A percentile compares a stretch with the other conserved stretches of the same genome.
Evolutionary conservation across 2,113 vertebrate species (phyloP).

Genomic region (Himantopus leucocephalus): DNA sequence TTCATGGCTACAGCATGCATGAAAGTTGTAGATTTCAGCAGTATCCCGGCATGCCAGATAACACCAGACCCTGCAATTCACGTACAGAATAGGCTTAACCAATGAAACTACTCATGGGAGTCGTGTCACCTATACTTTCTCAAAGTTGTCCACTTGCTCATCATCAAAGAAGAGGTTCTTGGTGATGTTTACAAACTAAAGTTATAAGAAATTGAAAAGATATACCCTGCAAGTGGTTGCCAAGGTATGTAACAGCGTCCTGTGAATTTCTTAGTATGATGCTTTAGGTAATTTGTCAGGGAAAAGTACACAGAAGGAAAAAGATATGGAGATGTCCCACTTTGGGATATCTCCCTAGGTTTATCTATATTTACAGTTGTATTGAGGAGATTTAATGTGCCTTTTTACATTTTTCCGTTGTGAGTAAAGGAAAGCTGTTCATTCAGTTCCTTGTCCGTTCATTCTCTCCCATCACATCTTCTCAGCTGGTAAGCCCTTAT

Average conservation of each 20-base stretch:
- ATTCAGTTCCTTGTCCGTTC: background rate
- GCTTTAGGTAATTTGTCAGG: background rate
- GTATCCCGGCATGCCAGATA: accelerated
- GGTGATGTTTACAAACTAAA: background rate
- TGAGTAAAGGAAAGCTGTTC: background rate
- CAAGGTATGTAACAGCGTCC: background rate
- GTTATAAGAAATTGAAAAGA: background rate
- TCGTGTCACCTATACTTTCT: background rate
- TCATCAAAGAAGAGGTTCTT: background rate
- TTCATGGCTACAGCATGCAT: accelerated
- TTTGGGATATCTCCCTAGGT: background rate
- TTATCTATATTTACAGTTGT: background rate
- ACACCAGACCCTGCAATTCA: background rate
- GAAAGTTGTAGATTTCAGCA: background rate
- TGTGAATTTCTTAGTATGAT: background rate
- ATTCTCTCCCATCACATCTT: background rate
- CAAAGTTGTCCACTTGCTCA: accelerated
- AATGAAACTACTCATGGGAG: background rate
- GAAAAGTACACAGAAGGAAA: background rate
- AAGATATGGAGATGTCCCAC: background rate
- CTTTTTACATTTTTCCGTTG: background rate
- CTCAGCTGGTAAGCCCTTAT: background rate
- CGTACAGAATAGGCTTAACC: background rate
- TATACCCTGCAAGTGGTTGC: background rate
- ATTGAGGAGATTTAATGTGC: background rate